Evolutionary conservation across 2,113 vertebrate species (phyloP).

Genomic region (Calonectris borealis): DNA sequence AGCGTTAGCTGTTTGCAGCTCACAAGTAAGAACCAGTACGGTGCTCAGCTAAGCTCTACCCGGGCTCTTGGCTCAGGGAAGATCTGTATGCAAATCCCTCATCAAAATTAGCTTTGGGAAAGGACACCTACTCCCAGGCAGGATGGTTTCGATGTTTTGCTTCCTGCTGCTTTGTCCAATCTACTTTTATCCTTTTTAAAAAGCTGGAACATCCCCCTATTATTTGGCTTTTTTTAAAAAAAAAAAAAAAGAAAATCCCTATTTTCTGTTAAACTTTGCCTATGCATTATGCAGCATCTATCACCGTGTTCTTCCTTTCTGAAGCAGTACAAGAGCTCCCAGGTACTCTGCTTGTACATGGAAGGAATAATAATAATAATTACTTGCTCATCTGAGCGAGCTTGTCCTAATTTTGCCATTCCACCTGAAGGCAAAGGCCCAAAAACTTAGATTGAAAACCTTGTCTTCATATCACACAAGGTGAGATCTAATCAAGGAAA

Average conservation of each 20-base stretch:
- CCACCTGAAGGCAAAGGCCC: neutral
- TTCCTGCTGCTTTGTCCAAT: neutral
- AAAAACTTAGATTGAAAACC: neutral
- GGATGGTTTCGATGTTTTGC: neutral
- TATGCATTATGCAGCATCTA: neutral
- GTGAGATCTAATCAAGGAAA: neutral
- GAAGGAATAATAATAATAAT: neutral
- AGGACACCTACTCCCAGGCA: neutral
- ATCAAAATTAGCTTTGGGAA: neutral
- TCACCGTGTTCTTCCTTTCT: neutral
- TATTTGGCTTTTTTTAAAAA: neutral
- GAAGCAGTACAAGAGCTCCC: neutral
- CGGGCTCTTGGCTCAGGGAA: neutral
- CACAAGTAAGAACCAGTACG: too few relatives aligned
- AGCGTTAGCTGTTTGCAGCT: neutral
- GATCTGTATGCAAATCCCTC: neutral
- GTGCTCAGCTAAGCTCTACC: neutral
- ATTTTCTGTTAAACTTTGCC: neutral
- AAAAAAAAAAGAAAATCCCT: neutral
- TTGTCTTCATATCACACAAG: neutral
- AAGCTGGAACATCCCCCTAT: neutral
- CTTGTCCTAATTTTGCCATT: constrained; percentile 16
- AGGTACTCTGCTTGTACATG: neutral
- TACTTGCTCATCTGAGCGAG: neutral
- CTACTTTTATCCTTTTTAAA: neutral